Conservation (phyloP, 2,888 invertebrate genomes). For the Meganola albula region DNA sequence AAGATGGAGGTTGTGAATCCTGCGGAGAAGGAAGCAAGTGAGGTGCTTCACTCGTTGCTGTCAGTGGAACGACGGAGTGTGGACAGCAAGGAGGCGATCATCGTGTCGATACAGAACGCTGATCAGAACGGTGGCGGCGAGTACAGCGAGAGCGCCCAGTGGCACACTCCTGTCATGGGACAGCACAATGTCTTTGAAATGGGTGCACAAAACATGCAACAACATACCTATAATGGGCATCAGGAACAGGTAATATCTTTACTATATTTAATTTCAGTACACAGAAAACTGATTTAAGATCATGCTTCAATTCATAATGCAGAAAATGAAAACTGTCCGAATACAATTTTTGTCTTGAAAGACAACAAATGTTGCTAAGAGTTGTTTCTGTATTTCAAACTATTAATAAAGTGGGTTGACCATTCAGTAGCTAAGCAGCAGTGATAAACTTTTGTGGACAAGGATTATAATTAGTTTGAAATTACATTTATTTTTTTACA, state of each 20-base stretch:
- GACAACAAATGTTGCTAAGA: too few species aligned
- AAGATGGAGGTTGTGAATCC: slow-evolving; percentile 81
- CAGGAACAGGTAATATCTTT: slow-evolving; percentile 74
- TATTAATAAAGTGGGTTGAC: too few species aligned
- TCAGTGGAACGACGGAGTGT: slow-evolving; percentile 82
- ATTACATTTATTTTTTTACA: too few species aligned
- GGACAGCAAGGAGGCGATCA: slow-evolving; percentile 74
- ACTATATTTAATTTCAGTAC: too few species aligned
- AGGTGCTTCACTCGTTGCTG: slow-evolving; percentile 81
- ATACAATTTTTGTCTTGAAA: too few species aligned
- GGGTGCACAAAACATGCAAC: slow-evolving; percentile 61
- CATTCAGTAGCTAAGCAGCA: too few species aligned
- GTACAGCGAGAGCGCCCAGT: slow-evolving; percentile 77
- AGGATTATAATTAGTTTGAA: too few species aligned
- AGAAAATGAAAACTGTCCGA: too few species aligned
- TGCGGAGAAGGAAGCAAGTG: slow-evolving; percentile 84
- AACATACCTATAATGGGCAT: slow-evolving; percentile 69
- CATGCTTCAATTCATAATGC: too few species aligned
- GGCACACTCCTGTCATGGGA: slow-evolving; percentile 80
- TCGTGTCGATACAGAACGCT: slow-evolving; percentile 64
- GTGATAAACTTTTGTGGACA: too few species aligned
- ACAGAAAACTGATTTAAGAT: too few species aligned
- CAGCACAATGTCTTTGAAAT: slow-evolving; percentile 74
- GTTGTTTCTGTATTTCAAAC: too few species aligned
- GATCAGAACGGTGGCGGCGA: slow-evolving; percentile 69